Conservation (phyloP, 2,113 vertebrate genomes). For the Theristicus caerulescens region DNA sequence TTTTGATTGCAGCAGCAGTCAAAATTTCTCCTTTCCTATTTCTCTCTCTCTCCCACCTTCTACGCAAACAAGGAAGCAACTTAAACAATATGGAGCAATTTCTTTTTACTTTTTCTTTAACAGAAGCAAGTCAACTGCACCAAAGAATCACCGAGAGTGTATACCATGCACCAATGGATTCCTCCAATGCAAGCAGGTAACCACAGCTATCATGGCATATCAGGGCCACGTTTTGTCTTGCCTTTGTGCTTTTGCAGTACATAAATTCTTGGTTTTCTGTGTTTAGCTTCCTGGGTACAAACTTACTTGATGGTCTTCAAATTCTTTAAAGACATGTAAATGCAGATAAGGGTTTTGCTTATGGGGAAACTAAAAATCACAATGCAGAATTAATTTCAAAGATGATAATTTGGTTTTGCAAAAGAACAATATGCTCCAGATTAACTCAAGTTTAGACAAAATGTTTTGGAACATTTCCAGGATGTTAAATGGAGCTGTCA, state of each 20-base stretch:
- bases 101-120: conserved; percentile 34
- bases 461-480: neutral
- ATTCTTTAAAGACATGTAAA: neutral
- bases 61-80: neutral
- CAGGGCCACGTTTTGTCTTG: neutral
- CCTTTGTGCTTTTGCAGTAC: neutral
- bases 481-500: neutral
- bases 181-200: conserved; percentile 73
- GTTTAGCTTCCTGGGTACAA: neutral
- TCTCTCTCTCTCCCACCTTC: neutral
- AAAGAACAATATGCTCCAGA: neutral
- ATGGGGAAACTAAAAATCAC: neutral
- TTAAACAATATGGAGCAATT: neutral
- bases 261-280: neutral
- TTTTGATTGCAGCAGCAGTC: neutral
- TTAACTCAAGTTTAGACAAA: neutral
- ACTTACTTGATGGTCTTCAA: neutral
- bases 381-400: neutral
- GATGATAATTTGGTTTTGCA: neutral
- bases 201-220: neutral
- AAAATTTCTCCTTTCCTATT: neutral
- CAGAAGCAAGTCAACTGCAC: conserved; percentile 89
- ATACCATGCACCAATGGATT: conserved; percentile 83
- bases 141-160: conserved; percentile 85
- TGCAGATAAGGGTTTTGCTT: neutral